Evolutionary conservation across 2,888 invertebrate genomes (phyloP).

Genomic region (Linnaemya vulpina): DNA sequence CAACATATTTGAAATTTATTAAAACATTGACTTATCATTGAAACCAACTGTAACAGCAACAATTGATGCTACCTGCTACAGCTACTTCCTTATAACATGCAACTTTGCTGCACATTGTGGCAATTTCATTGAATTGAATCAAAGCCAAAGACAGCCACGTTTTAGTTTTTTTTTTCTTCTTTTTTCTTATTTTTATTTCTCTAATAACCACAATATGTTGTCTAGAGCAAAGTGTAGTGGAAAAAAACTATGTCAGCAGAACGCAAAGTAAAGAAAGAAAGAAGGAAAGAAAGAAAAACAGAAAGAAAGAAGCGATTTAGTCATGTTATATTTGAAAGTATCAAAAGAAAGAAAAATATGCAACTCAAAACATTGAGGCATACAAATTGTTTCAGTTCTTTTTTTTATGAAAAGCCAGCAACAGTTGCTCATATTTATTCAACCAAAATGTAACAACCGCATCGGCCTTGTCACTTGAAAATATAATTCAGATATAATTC

Average conservation of each 20-base stretch:
- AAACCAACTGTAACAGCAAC: slow-evolving; percentile 25
- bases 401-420: background rate
- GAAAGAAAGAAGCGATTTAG: slow-evolving; percentile 11
- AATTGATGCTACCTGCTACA: slow-evolving; percentile 37
- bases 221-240: slow-evolving; percentile 28
- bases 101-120: slow-evolving; percentile 55
- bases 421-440: slow-evolving; percentile 3
- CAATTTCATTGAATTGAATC: slow-evolving; percentile 22
- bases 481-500: background rate
- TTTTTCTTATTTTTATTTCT: too few relatives aligned
- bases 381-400: background rate
- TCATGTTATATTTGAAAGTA: slow-evolving; percentile 70
- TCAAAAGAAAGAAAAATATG: slow-evolving; percentile 7
- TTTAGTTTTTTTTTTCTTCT: background rate
- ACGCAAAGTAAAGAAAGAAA: slow-evolving; percentile 30
- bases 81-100: slow-evolving; percentile 60
- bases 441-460: slow-evolving; percentile 1
- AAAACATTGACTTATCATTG: slow-evolving; percentile 42
- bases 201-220: slow-evolving; percentile 41
- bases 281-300: slow-evolving; percentile 17
- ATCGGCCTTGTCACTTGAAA: slow-evolving; percentile 30
- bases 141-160: slow-evolving; percentile 13
- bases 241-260: slow-evolving; percentile 69
- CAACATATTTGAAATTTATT: slow-evolving; percentile 53
- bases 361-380: background rate